These are phyloP conservation scores for Aphrophora alni DNA, from an alignment of 2,888 invertebrate species.

Conservation along the genomic window DNA sequence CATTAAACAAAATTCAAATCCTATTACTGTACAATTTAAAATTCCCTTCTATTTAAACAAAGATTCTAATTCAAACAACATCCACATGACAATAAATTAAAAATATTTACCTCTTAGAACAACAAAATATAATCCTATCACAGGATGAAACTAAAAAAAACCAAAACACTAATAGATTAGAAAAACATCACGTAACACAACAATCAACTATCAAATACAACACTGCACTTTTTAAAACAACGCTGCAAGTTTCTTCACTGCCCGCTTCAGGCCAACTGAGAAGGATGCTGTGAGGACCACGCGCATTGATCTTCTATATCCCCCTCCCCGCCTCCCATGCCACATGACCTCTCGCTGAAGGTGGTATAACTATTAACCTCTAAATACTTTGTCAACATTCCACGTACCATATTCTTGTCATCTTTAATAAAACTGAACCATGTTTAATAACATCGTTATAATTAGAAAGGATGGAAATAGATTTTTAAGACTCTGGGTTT, in stretches of 20 bases:
- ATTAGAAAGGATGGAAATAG: no score
- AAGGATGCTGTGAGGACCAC: background rate
- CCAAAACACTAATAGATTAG: background rate
- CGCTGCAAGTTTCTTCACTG: no score
- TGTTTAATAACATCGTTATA: background rate
- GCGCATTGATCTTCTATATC: background rate
- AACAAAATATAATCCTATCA: no score
- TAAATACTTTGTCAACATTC: background rate
- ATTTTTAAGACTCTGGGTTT: no score
- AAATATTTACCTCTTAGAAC: no score
- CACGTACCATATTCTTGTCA: background rate
- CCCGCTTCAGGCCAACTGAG: background rate
- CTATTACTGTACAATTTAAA: no score
- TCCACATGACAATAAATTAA: no score
- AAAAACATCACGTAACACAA: background rate
- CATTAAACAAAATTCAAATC: no score
- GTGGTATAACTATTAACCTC: background rate
- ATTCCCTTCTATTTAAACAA: no score
- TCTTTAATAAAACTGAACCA: no score
- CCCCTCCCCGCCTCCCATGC: background rate
- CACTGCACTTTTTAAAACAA: no score
- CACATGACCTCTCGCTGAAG: background rate
- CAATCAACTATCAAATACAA: background rate
- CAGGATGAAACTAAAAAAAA: background rate
- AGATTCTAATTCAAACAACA: no score